These are phyloP conservation scores for Diarsia rubi DNA, from an alignment of 2,888 invertebrate genomes.

Conservation along the genomic window DNA sequence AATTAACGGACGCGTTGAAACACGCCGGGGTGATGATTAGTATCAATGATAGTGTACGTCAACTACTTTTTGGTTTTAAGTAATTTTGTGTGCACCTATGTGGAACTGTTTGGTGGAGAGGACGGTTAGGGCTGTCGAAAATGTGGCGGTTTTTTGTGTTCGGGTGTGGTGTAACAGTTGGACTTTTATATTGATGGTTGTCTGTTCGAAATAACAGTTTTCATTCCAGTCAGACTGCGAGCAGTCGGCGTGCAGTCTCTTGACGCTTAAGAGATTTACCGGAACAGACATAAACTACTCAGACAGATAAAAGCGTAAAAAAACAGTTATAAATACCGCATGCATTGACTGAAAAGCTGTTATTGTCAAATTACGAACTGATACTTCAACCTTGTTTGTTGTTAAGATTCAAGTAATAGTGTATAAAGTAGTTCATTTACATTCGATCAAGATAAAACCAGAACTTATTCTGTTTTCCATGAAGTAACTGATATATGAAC, in stretches of 20 bases:
- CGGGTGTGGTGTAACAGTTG: neutral
- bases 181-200: neutral
- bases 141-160: neutral
- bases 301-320: no score
- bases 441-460: neutral
- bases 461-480: neutral
- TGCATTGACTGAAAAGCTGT: no score
- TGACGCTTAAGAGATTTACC: no score
- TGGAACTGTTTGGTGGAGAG: conserved; percentile 5
- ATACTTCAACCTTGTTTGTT: no score
- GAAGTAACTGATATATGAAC: conserved; percentile 35
- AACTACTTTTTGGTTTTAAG: conserved; percentile 41
- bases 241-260: no score
- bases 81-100: conserved; percentile 26
- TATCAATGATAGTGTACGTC: conserved; percentile 63
- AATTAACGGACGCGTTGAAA: conserved; percentile 75
- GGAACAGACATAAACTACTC: no score
- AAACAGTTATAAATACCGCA: no score
- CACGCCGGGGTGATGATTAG: conserved; percentile 65
- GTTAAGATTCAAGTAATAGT: no score
- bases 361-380: no score
- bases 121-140: conserved; percentile 23
- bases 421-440: neutral
- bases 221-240: no score
- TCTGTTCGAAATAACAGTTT: neutral